A percentile compares a stretch with the other conserved stretches of the same genome.
phyloP scores from a whole-genome alignment of 1,140 invertebrate genomes.

The Sesamia nonagrioides region DNA sequence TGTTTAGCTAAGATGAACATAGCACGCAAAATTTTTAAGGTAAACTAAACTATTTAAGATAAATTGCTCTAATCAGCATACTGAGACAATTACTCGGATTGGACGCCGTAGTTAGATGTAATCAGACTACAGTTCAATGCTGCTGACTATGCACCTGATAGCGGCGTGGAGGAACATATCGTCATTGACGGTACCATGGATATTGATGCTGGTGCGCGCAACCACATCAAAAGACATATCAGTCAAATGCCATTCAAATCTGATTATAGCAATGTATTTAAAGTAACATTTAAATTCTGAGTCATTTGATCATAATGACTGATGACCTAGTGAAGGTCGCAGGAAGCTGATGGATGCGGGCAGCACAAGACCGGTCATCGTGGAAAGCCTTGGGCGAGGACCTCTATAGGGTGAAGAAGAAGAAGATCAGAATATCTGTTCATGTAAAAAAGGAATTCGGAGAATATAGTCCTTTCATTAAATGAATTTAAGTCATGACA shows the following conservation, averaged over 20 bases:
- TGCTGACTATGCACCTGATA: constrained; percentile 9
- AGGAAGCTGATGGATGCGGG: too few relatives aligned
- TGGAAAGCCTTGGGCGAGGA: too few relatives aligned
- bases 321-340: too few relatives aligned
- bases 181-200: not conserved
- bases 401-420: too few relatives aligned
- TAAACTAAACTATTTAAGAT: too few relatives aligned
- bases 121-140: constrained; percentile 1
- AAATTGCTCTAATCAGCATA: not conserved
- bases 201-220: not conserved
- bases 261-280: not conserved
- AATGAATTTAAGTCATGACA: not conserved
- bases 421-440: not conserved
- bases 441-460: constrained; percentile 16
- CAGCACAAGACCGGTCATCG: too few relatives aligned
- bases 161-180: not conserved
- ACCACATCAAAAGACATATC: not conserved
- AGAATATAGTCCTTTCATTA: constrained; percentile 17
- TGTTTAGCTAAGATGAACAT: too few relatives aligned
- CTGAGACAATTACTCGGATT: constrained; percentile 9
- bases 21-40: too few relatives aligned
- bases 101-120: constrained; percentile 5
- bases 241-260: not conserved
- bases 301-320: constrained; percentile 16
- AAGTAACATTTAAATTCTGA: constrained; percentile 16